phyloP scores from a whole-genome alignment of 2,113 vertebrate species.

The Tychaedon coryphoeus region DNA sequence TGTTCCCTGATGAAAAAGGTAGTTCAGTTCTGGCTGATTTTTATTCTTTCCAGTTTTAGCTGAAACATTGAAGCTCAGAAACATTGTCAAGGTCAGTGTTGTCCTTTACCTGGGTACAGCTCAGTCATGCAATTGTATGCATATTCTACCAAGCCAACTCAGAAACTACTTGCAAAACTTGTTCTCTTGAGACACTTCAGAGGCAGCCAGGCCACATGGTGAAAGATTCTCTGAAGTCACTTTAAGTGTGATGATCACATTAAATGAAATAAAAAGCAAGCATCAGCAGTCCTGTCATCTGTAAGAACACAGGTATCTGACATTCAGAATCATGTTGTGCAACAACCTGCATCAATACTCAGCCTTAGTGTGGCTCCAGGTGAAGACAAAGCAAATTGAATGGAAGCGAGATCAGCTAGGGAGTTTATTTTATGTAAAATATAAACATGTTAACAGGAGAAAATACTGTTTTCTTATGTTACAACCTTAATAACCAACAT shows the following conservation, averaged over 20 bases:
- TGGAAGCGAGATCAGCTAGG: not conserved
- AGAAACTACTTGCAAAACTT: not conserved
- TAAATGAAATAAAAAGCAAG: not conserved
- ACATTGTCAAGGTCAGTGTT: not conserved
- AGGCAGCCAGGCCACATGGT: not conserved
- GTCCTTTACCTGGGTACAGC: not conserved
- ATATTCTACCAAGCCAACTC: not conserved
- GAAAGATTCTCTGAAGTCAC: not conserved
- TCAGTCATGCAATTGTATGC: not conserved
- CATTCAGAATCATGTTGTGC: not conserved
- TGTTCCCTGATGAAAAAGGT: not conserved
- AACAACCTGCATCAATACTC: not conserved
- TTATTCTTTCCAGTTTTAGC: not conserved
- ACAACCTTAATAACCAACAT: slow-evolving; percentile 46
- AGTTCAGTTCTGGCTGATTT: not conserved
- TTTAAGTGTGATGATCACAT: not conserved
- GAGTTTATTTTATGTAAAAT: slow-evolving; percentile 65
- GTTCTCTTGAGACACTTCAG: not conserved
- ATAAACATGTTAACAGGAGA: slow-evolving; percentile 53
- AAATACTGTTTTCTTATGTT: slow-evolving; percentile 56
- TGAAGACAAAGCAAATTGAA: slow-evolving; percentile 6
- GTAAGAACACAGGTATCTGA: not conserved
- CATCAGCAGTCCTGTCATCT: not conserved
- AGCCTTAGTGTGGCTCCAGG: not conserved
- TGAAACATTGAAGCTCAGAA: not conserved